phyloP scores from a whole-genome alignment of 2,113 vertebrate species.

The Gnathonemus echidnorhynchus region DNA sequence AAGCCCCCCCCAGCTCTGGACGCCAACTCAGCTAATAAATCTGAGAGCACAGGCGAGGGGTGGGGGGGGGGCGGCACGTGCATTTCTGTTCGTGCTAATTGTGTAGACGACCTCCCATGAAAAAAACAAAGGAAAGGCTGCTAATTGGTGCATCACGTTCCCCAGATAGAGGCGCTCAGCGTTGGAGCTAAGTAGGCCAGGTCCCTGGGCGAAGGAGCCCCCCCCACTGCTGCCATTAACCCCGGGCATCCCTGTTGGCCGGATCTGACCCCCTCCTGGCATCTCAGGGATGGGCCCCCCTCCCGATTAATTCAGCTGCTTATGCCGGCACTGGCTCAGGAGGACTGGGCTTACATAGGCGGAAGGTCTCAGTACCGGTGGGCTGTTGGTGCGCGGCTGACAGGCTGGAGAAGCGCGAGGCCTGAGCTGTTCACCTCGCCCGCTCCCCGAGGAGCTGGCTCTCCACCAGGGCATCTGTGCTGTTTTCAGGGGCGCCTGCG shows the following conservation, averaged over 20 bases:
- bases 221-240: slow-evolving; percentile 8
- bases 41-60: slow-evolving; percentile 36
- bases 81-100: slow-evolving; percentile 58
- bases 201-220: neutral
- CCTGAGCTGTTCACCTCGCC: neutral
- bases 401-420: neutral
- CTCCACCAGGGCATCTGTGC: slow-evolving; percentile 1
- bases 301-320: slow-evolving; percentile 13
- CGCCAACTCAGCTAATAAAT: slow-evolving; percentile 59
- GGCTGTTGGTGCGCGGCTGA: neutral
- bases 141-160: slow-evolving; percentile 48
- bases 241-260: neutral
- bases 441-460: neutral
- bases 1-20: slow-evolving; percentile 49
- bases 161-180: slow-evolving; percentile 46
- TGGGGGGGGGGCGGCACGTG: slow-evolving; percentile 47
- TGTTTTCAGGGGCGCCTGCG: neutral
- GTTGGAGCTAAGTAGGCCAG: slow-evolving; percentile 4
- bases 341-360: neutral
- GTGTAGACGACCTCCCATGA: slow-evolving; percentile 46
- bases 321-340: neutral
- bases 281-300: neutral
- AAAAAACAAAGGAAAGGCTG: slow-evolving; percentile 18
- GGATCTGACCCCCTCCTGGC: neutral
- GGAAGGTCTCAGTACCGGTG: neutral